phyloP scores from a whole-genome alignment of 2,113 vertebrate species.

The Pantherophis guttatus region DNA sequence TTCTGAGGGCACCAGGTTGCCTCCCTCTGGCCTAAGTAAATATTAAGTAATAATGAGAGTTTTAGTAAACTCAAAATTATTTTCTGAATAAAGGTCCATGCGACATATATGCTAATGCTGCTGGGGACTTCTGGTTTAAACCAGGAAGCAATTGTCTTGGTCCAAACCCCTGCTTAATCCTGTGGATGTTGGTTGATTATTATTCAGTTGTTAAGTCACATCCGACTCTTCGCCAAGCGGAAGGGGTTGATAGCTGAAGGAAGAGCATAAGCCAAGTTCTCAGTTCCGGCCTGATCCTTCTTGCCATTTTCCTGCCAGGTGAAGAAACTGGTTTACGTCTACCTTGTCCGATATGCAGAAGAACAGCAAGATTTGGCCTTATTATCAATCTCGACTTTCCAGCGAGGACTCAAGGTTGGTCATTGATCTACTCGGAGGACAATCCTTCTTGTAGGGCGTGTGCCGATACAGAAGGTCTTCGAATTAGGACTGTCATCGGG shows the following conservation, averaged over 20 bases:
- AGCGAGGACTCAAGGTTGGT: conserved; percentile 91
- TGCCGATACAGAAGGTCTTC: not conserved
- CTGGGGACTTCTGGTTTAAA: not conserved
- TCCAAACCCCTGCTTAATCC: not conserved
- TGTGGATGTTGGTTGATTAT: not conserved
- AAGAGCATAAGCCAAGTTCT: not conserved
- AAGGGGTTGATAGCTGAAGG: not conserved
- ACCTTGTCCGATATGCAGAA: conserved; percentile 94
- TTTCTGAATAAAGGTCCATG: not conserved
- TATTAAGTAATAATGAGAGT: not conserved
- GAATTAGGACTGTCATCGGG: not conserved
- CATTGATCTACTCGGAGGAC: not conserved
- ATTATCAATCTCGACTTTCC: conserved; percentile 97
- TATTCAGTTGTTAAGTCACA: not conserved
- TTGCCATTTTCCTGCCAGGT: conserved; percentile 67
- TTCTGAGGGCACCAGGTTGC: not conserved
- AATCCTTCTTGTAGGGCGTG: not conserved
- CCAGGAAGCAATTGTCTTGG: not conserved
- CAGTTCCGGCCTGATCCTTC: not conserved
- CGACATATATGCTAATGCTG: too few species aligned
- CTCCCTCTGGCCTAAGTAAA: not conserved
- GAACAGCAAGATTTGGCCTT: conserved; percentile 96
- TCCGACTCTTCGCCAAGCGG: not conserved
- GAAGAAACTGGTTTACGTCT: conserved; percentile 97
- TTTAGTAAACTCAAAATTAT: not conserved